These are phyloP conservation scores for Pangasius sanitwongsei DNA, from an alignment of 2,797 vertebrate species.

Conservation along the genomic window DNA sequence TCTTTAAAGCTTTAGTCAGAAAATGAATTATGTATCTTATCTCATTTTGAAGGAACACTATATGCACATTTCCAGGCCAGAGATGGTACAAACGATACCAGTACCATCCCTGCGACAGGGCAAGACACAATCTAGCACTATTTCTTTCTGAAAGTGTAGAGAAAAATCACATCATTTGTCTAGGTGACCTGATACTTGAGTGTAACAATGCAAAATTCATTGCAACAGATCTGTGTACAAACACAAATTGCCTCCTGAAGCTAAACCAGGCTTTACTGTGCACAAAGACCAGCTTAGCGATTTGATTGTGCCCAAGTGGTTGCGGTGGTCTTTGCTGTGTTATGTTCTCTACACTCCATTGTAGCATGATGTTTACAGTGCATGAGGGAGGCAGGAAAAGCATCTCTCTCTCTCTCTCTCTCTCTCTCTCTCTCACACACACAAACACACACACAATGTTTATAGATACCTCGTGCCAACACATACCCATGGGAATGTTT, in stretches of 20 bases:
- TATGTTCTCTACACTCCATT: constrained; percentile 5
- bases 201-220: constrained; percentile 8
- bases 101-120: background rate
- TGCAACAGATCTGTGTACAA: constrained; percentile 14
- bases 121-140: background rate
- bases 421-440: background rate
- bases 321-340: constrained; percentile 19
- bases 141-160: background rate
- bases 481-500: constrained; percentile 48
- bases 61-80: background rate
- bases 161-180: background rate
- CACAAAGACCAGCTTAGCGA: constrained; percentile 4
- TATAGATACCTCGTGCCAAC: constrained; percentile 34
- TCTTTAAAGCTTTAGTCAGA: background rate
- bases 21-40: background rate
- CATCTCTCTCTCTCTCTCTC: constrained; percentile 5
- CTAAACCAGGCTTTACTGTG: constrained; percentile 2
- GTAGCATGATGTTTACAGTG: constrained; percentile 35
- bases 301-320: constrained; percentile 8
- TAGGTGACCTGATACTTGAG: background rate
- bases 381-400: background rate
- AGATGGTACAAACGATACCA: background rate
- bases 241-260: constrained; percentile 3
- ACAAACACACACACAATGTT: constrained; percentile 35
- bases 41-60: background rate